Percentiles rank a stretch among this genome's conserved stretches.
These are phyloP conservation scores for Procambarus clarkii DNA, from an alignment of 1,140 invertebrate genomes.

Conservation along the genomic window DNA sequence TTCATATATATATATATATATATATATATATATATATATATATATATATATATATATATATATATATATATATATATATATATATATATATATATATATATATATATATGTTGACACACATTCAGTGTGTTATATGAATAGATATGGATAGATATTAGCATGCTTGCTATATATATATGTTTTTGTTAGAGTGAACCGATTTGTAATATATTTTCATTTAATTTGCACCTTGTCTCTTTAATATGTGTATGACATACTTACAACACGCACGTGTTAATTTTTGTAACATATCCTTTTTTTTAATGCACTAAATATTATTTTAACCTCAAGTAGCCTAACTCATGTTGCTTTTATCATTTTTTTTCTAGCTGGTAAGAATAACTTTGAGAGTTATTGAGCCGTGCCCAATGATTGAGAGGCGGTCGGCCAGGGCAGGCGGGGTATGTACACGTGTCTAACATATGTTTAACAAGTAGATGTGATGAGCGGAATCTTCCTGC, in stretches of 20 bases:
- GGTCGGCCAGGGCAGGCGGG: not conserved
- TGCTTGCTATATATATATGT: no score
- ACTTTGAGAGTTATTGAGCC: constrained; percentile 59
- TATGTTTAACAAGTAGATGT: not conserved
- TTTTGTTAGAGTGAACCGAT: no score
- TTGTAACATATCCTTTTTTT: not conserved
- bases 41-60: not conserved
- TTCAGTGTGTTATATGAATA: not conserved
- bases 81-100: not conserved
- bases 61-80: no score
- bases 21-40: no score
- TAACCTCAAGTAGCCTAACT: not conserved
- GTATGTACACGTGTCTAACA: constrained; percentile 38
- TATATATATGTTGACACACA: not conserved
- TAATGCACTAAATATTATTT: not conserved
- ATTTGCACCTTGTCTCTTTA: no score
- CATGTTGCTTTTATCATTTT: constrained; percentile 42
- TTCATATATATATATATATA: not conserved
- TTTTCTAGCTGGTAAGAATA: constrained; percentile 66
- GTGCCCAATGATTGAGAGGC: constrained; percentile 18
- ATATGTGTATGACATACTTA: no score
- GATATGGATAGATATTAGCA: not conserved
- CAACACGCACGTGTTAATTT: no score
- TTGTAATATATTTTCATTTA: no score
- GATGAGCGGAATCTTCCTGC: not conserved